Evolutionary conservation across 2,113 vertebrate species (phyloP).

Genomic region (Glaucomys volans): DNA sequence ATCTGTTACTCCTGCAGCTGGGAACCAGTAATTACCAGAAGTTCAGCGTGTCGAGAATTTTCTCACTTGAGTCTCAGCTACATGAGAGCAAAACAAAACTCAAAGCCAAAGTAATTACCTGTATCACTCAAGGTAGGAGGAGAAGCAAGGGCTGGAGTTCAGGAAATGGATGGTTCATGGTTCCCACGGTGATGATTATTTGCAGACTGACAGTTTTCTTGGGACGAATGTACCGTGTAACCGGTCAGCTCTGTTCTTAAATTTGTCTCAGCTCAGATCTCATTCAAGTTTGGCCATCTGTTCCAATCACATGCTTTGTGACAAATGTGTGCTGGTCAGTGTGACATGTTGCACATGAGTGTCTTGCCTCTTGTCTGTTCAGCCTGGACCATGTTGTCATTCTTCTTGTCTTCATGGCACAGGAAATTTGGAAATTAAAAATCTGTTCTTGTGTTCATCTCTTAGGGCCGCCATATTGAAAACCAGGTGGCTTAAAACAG

Average conservation of each 20-base stretch:
- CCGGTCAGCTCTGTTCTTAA: not conserved
- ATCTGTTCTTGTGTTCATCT: too few species aligned
- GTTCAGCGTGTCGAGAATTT: not conserved
- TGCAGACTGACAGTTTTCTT: not conserved
- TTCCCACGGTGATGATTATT: not conserved
- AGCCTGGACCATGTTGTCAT: not conserved
- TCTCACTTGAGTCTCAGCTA: not conserved
- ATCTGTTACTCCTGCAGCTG: not conserved
- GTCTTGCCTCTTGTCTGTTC: not conserved
- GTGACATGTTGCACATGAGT: too few species aligned
- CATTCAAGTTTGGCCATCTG: not conserved
- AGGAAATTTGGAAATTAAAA: too few species aligned
- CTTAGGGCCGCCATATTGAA: too few species aligned
- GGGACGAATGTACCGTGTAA: not conserved
- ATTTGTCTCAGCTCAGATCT: not conserved
- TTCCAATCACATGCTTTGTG: not conserved
- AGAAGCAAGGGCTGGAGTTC: not conserved
- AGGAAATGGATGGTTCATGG: not conserved
- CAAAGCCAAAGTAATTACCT: not conserved
- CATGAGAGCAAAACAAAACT: not conserved
- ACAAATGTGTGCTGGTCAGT: not conserved
- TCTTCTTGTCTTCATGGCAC: not conserved
- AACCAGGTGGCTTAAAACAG: too few species aligned
- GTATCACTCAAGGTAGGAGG: not conserved
- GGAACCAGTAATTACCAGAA: not conserved